Conservation (phyloP, 2,113 vertebrate genomes). For the Paramormyrops kingsleyae region DNA sequence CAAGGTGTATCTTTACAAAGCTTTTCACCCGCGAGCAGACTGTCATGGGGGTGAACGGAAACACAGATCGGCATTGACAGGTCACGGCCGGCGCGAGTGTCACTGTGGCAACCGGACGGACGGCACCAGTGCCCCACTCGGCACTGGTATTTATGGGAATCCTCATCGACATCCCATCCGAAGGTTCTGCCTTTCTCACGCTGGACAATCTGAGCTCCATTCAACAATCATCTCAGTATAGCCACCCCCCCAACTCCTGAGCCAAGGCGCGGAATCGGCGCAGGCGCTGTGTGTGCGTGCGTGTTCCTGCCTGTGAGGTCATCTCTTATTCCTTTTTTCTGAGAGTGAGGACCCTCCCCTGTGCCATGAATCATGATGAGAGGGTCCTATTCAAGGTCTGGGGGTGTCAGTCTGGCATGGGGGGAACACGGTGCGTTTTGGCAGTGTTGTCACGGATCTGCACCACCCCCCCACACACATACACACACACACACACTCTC, state of each 20-base stretch:
- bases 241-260: not conserved
- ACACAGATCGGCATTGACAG: not conserved
- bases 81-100: not conserved
- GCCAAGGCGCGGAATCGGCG: not conserved
- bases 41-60: not conserved
- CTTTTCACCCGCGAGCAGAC: not conserved
- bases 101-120: not conserved
- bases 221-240: not conserved
- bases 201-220: not conserved
- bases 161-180: not conserved
- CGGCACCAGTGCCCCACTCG: not conserved
- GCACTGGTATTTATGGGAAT: not conserved
- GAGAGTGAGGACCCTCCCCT: not conserved
- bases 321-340: not conserved
- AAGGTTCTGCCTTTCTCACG: not conserved
- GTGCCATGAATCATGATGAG: conserved; percentile 4
- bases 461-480: not conserved
- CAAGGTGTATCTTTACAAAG: not conserved
- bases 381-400: conserved; percentile 7
- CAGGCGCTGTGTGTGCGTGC: conserved; percentile 13
- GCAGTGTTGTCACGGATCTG: conserved; percentile 12
- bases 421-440: not conserved
- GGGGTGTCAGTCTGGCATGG: not conserved
- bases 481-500: not conserved
- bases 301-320: not conserved